Evolutionary conservation across 2,113 vertebrate genomes (phyloP), one percentile per base, ranked within the genome.

Genomic region (Piliocolobus tephrosceles): DNA sequence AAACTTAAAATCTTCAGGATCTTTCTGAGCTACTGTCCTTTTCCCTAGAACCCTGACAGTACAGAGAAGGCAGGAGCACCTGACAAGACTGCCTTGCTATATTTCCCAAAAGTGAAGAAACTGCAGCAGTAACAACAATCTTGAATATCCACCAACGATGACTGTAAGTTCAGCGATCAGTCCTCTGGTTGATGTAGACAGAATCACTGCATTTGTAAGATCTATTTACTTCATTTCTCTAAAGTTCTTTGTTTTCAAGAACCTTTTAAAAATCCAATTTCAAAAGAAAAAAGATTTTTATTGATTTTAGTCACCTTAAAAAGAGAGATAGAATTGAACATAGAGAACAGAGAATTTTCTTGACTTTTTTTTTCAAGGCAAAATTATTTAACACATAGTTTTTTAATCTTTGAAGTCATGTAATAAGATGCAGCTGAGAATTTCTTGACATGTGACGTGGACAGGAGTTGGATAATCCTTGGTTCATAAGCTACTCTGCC

Each of bases 271-370:
- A 80, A 72, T 32, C 30, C 32, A 58, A 30, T 38, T 70, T 80
- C 23, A 57, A 45, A 80, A 94, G 75, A 70, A 94, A 45, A 78
- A 27, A 90, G 32, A 30, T 38, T 45, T 38, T 88, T 43, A 47
- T 13, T 88, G 38, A 80, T 13, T 78, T 55, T 87, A 23, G 11
- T 70, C 61, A 79, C 6, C 66, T 86, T 79, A 43, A 68, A 82
- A 73, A 83, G 25, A 80, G 55, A 58, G 25, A 47, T 2, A 79
- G 25, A 82, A 57, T 57, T 70, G 38, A 91, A 70, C 38, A 68
- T 5, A 64, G 25, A 76, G 43, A 64, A 85, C 8, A 35, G 17
- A 57, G 6, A 87, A 70, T 20, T 70, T 70, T 87, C 47, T 57
- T 70, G 32, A 80, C 92, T 82, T 57, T 58, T 22, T 6, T n/a